phyloP scores from a whole-genome alignment of 2,113 vertebrate genomes.

The Stigmatopora argus region DNA sequence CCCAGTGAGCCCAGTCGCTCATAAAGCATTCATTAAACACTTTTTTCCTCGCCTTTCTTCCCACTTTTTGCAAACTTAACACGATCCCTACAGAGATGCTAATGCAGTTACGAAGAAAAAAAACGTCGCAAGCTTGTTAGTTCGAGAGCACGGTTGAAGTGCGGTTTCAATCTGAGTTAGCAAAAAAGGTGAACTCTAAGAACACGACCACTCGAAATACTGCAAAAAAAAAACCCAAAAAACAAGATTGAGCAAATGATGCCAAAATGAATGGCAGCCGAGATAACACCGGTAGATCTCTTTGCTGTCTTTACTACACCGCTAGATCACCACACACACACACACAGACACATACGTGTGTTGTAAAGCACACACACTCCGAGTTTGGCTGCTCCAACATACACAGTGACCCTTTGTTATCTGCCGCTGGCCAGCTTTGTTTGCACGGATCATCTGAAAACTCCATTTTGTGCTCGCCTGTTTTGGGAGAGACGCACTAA shows the following conservation, averaged over 20 bases:
- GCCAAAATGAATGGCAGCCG: constrained; percentile 25
- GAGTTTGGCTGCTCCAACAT: constrained; percentile 40
- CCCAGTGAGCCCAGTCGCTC: constrained; percentile 35
- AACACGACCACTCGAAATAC: constrained; percentile 15
- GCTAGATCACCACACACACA: constrained; percentile 40
- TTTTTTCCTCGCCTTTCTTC: constrained; percentile 42
- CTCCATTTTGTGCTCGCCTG: constrained; percentile 32
- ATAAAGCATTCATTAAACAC: constrained; percentile 56
- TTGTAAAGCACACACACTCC: constrained; percentile 27
- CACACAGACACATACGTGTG: constrained; percentile 23
- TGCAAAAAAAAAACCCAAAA: too few species aligned
- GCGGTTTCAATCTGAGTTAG: constrained; percentile 40
- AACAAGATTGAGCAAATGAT: constrained; percentile 4
- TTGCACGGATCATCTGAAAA: constrained; percentile 57
- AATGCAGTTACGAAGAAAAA: constrained; percentile 52
- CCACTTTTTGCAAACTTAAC: constrained; percentile 30
- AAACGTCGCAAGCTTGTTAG: constrained; percentile 52
- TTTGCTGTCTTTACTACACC: constrained; percentile 47
- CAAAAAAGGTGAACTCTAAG: constrained; percentile 24
- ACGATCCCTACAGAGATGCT: constrained; percentile 36
- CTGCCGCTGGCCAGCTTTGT: constrained; percentile 56
- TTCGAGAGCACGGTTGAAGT: constrained; percentile 37
- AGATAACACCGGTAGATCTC: constrained; percentile 38
- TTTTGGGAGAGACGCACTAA: constrained; percentile 34
- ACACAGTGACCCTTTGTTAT: constrained; percentile 57